A percentile compares a stretch with the other conserved stretches of the same genome.
phyloP scores from a whole-genome alignment of 2,797 vertebrate genomes.

The Gephyroberyx darwinii region DNA sequence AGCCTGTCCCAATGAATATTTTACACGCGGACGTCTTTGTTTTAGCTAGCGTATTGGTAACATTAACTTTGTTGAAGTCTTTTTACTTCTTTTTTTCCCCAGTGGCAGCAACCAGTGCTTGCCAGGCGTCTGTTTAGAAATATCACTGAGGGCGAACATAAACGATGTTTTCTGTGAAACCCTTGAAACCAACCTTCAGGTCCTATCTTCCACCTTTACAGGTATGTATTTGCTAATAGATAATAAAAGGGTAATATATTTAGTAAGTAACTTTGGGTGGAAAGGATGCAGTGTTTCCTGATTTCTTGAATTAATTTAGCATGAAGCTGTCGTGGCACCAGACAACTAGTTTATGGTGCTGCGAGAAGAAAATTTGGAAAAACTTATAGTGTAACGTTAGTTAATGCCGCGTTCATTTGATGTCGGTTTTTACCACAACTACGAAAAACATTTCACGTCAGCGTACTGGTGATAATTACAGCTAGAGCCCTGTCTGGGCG shows the following conservation, averaged over 20 bases:
- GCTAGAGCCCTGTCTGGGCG: no score
- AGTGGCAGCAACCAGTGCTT: constrained; percentile 43
- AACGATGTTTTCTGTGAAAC: constrained; percentile 90
- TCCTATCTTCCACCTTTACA: constrained; percentile 91
- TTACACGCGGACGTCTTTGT: constrained; percentile 30
- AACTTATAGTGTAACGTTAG: neutral
- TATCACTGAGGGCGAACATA: constrained; percentile 48
- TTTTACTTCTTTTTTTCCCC: constrained; percentile 24
- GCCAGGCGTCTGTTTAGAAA: constrained; percentile 41
- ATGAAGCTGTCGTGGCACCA: neutral
- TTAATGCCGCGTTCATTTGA: no score
- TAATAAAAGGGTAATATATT: neutral
- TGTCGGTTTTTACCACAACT: no score
- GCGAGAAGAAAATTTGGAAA: constrained; percentile 2
- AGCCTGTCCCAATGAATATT: constrained; percentile 53
- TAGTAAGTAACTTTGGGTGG: neutral
- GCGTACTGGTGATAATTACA: no score
- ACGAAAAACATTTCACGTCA: no score
- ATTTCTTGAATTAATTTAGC: neutral
- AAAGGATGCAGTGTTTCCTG: neutral
- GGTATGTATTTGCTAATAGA: constrained; percentile 73
- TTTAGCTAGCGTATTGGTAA: constrained; percentile 34
- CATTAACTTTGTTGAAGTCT: constrained; percentile 44
- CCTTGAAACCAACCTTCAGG: constrained; percentile 89
- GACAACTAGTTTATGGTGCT: neutral